Conservation (phyloP, 2,113 vertebrate genomes). For the Xiphias gladius region DNA sequence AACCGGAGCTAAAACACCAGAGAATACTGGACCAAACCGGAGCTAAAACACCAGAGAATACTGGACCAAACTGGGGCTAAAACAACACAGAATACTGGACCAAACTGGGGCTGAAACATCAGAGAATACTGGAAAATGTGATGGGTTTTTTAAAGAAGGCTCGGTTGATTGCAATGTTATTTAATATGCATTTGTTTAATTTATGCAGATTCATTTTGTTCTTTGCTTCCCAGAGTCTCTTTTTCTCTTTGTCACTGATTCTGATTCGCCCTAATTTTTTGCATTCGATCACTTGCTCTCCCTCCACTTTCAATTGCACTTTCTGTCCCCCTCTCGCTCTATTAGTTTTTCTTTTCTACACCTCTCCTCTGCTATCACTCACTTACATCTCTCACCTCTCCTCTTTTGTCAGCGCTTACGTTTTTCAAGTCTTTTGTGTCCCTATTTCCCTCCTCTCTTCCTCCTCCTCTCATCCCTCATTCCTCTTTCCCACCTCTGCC, state of each 20-base stretch:
- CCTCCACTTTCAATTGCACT: conserved; percentile 9
- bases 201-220: background rate
- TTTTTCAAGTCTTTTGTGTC: background rate
- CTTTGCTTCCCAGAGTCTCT: conserved; percentile 5
- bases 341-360: conserved; percentile 6
- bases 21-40: too few relatives aligned
- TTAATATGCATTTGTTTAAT: background rate
- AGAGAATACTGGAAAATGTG: too few relatives aligned
- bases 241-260: background rate
- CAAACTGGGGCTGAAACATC: too few relatives aligned
- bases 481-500: background rate
- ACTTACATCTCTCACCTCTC: background rate
- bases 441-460: background rate
- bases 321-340: conserved; percentile 13
- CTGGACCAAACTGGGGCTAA: too few relatives aligned
- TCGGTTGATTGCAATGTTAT: background rate
- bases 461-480: background rate
- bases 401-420: background rate
- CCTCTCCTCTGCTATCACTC: background rate
- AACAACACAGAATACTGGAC: too few relatives aligned
- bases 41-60: too few relatives aligned
- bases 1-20: too few relatives aligned
- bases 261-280: background rate
- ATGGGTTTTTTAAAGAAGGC: background rate
- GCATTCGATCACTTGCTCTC: background rate